A percentile compares a stretch with the other conserved stretches of the same genome.
phyloP scores from a whole-genome alignment of 2,797 vertebrate genomes.

The Lepilemur septentrionalis region DNA sequence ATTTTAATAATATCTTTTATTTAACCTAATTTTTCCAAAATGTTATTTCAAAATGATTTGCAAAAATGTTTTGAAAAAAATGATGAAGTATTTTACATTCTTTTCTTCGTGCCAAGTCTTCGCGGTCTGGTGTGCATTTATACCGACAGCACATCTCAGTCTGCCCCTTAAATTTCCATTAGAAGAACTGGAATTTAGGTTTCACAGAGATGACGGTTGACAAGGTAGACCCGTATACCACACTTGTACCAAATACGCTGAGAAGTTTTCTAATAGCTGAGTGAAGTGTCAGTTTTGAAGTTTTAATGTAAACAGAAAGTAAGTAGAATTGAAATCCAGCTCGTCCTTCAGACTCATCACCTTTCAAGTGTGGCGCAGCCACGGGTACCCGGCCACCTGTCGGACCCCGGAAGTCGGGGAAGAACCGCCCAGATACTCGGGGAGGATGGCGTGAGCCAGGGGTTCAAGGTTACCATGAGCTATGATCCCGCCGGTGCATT shows the following conservation, averaged over 20 bases:
- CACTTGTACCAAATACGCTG: background rate
- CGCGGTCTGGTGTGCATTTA: background rate
- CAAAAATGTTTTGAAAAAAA: background rate
- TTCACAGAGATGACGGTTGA: background rate
- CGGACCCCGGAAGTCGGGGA: background rate
- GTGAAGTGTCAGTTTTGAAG: background rate
- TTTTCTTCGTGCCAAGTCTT: background rate
- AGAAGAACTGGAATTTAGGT: background rate
- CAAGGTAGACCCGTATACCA: background rate
- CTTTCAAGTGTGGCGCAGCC: background rate
- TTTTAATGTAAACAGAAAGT: background rate
- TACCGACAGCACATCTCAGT: background rate
- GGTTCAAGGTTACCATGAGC: too few species aligned
- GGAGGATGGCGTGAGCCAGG: too few species aligned
- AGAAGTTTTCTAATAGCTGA: background rate
- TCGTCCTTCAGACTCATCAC: too few species aligned
- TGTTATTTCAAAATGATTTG: background rate
- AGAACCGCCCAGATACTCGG: background rate
- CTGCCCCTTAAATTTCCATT: background rate
- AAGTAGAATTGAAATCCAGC: background rate
- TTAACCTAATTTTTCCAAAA: background rate
- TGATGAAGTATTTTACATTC: background rate
- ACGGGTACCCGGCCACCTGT: rapidly evolving
- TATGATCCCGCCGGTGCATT: too few species aligned
- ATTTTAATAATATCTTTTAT: background rate